Evolutionary conservation across 2,797 vertebrate genomes (phyloP).

Genomic region (Chelon labrosus): DNA sequence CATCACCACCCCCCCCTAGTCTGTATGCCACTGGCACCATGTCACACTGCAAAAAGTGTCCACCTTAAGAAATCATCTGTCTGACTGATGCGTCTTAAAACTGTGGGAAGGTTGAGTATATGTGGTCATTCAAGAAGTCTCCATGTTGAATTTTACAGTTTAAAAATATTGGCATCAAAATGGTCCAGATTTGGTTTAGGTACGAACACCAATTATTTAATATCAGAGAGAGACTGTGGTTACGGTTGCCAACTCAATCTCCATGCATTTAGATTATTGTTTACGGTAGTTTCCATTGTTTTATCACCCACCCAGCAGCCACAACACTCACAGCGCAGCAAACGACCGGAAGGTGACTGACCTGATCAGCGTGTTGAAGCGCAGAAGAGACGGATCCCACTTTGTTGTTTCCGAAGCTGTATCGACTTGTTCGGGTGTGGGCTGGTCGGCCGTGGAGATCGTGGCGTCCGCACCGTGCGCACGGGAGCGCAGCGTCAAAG

Average conservation of each 20-base stretch:
- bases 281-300: not conserved
- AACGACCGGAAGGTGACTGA: constrained; percentile 67
- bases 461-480: constrained; percentile 18
- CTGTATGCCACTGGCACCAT: constrained; percentile 13
- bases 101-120: not conserved
- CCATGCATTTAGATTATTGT: not conserved
- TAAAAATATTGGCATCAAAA: not conserved
- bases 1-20: constrained; percentile 26
- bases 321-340: not conserved
- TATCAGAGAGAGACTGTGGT: not conserved
- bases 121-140: not conserved
- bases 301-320: constrained; percentile 14
- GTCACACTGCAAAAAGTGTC: constrained; percentile 5
- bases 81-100: not conserved
- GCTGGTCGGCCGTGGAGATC: not conserved
- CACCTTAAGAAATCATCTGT: constrained; percentile 8
- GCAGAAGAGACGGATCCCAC: constrained; percentile 17
- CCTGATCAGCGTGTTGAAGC: constrained; percentile 55
- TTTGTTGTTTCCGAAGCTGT: not conserved
- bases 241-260: not conserved
- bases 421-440: not conserved
- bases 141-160: not conserved
- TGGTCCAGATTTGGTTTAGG: no score
- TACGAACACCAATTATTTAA: no score
- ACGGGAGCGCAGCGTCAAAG: constrained; percentile 28